Evolutionary conservation across 2,113 vertebrate genomes (phyloP).

Genomic region (Eolophus roseicapilla): DNA sequence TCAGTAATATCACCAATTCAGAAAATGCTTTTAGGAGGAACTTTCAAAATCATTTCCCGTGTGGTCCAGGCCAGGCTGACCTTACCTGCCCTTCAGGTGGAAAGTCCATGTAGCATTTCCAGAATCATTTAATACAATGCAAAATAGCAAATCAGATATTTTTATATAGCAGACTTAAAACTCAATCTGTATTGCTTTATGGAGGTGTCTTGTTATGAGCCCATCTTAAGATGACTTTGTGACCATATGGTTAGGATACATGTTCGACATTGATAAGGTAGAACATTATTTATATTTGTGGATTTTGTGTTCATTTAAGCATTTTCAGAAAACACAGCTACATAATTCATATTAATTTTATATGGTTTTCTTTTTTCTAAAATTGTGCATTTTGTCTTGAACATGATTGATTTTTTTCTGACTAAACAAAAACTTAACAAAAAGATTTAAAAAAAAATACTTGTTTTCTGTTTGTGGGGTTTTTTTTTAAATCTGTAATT

Average conservation of each 20-base stretch:
- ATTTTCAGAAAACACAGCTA: background rate
- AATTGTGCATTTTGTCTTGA: background rate
- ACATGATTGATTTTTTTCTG: background rate
- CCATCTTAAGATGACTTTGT: background rate
- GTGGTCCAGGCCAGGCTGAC: background rate
- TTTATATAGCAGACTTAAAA: background rate
- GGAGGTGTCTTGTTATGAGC: background rate
- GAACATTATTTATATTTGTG: background rate
- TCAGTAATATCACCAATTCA: background rate
- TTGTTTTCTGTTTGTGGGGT: background rate
- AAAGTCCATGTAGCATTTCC: background rate
- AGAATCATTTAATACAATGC: background rate
- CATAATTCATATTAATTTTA: background rate
- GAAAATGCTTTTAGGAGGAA: background rate
- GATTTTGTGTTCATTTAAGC: background rate
- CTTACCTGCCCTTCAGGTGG: background rate
- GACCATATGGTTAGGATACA: background rate
- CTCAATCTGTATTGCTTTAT: background rate
- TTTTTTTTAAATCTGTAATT: background rate
- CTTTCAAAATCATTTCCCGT: background rate
- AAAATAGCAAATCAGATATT: background rate
- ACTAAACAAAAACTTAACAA: background rate
- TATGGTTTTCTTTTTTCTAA: background rate
- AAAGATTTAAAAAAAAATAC: background rate
- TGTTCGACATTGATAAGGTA: background rate